Conservation (phyloP, 2,888 invertebrate genomes). For the Chouioia cunea region DNA sequence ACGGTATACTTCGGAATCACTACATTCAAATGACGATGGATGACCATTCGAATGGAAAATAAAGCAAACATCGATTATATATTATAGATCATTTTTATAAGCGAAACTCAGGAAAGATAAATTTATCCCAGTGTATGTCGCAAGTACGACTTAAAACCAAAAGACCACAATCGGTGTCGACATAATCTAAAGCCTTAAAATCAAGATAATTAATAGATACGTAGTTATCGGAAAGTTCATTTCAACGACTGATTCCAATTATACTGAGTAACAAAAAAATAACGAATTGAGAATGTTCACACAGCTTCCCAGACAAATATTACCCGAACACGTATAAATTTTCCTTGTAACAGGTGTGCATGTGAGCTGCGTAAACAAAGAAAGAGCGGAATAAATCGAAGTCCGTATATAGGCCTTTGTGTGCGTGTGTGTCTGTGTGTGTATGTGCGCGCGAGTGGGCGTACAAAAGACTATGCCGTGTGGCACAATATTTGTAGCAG, state of each 20-base stretch:
- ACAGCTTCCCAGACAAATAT: constrained; percentile 53
- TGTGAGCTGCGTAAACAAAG: constrained; percentile 1
- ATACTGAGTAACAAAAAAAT: constrained; percentile 57
- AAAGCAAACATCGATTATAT: background rate
- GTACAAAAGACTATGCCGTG: background rate
- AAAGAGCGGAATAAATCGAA: constrained; percentile 8
- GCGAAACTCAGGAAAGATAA: too few relatives aligned
- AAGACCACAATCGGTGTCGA: constrained; percentile 44
- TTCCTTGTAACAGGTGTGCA: constrained; percentile 13
- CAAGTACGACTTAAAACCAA: constrained; percentile 18
- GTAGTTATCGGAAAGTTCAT: constrained; percentile 49
- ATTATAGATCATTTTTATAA: constrained; percentile 22
- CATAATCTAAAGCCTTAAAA: constrained; percentile 61
- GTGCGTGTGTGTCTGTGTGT: constrained; percentile 45
- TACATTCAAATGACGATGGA: constrained; percentile 25
- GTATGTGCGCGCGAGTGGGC: too few relatives aligned
- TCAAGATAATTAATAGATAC: constrained; percentile 13
- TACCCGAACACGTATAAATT: background rate
- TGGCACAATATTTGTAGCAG: constrained; percentile 38
- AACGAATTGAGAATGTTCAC: constrained; percentile 61
- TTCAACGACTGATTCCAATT: constrained; percentile 63
- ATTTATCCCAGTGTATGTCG: background rate
- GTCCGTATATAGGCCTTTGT: constrained; percentile 38
- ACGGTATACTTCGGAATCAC: background rate
- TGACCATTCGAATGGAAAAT: constrained; percentile 8